Evolutionary conservation across 2,888 invertebrate species (phyloP).

Genomic region (Balanococcus diminutus): DNA sequence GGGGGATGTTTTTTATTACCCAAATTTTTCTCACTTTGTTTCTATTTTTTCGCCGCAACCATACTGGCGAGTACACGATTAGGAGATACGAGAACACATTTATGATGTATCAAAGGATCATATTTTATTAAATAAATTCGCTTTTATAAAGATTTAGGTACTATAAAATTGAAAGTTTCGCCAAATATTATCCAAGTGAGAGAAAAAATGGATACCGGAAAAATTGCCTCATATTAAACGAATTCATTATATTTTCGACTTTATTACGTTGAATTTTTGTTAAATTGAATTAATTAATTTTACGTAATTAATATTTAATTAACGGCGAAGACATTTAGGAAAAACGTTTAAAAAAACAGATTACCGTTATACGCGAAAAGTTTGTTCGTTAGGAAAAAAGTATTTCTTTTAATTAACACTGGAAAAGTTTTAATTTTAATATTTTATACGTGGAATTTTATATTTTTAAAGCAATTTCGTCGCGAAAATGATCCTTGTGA

Average conservation of each 20-base stretch:
- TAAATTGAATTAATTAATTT: slow-evolving; percentile 2
- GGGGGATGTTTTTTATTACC: not conserved
- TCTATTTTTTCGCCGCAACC: too few relatives aligned
- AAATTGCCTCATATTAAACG: not conserved
- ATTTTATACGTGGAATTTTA: not conserved
- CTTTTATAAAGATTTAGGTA: not conserved
- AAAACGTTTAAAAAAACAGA: slow-evolving; percentile 4
- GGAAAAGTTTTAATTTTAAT: not conserved
- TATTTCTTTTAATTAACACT: slow-evolving; percentile 5
- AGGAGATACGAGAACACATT: not conserved
- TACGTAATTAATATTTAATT: slow-evolving; percentile 13
- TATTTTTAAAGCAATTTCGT: not conserved
- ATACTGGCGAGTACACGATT: not conserved
- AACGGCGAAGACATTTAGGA: not conserved
- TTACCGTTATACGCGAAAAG: slow-evolving; percentile 22
- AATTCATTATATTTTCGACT: not conserved
- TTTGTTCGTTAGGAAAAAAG: not conserved
- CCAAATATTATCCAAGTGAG: not conserved
- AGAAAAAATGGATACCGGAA: not conserved
- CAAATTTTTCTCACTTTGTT: not conserved
- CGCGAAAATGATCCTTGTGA: not conserved
- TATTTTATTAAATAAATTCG: not conserved
- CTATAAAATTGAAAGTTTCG: not conserved
- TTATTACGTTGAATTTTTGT: not conserved
- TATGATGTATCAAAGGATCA: not conserved